phyloP scores from a whole-genome alignment of 2,888 invertebrate species.

The Synanthedon myopaeformis region DNA sequence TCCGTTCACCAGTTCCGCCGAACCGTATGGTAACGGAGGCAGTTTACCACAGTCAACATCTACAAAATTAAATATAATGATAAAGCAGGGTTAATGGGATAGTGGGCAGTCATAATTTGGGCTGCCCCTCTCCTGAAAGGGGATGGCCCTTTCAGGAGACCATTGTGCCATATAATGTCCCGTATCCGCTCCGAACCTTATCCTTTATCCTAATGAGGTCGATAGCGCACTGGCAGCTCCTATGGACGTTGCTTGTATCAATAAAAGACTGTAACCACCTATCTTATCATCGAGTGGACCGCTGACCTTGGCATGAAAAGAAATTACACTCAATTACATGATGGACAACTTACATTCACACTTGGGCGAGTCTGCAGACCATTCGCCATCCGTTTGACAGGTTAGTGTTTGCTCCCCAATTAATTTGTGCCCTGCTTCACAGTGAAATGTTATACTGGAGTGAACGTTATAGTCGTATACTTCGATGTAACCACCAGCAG shows the following conservation, averaged over 20 bases:
- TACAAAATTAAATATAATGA: conserved; percentile 28
- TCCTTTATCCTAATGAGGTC: too few species aligned
- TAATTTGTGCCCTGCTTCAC: conserved; percentile 85
- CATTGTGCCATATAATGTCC: too few species aligned
- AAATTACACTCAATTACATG: not conserved
- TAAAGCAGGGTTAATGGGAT: too few species aligned
- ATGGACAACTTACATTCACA: conserved; percentile 79
- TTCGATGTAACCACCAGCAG: conserved; percentile 86
- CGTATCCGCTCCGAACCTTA: too few species aligned
- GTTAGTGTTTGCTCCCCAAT: conserved; percentile 77
- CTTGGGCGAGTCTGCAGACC: conserved; percentile 84
- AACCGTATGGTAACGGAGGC: conserved; percentile 81
- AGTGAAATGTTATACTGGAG: conserved; percentile 88
- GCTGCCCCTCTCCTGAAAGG: too few species aligned
- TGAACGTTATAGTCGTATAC: conserved; percentile 92
- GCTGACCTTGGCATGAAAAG: not conserved
- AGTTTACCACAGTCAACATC: conserved; percentile 92
- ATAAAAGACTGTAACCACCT: too few species aligned
- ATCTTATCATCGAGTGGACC: too few species aligned
- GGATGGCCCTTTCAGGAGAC: too few species aligned
- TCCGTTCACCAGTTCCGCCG: conserved; percentile 79
- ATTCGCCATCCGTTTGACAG: conserved; percentile 83
- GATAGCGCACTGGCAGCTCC: too few species aligned
- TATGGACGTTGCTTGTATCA: too few species aligned
- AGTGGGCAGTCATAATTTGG: too few species aligned